Conservation (phyloP, 2,888 invertebrate species). For the Brachypterus glaber region DNA sequence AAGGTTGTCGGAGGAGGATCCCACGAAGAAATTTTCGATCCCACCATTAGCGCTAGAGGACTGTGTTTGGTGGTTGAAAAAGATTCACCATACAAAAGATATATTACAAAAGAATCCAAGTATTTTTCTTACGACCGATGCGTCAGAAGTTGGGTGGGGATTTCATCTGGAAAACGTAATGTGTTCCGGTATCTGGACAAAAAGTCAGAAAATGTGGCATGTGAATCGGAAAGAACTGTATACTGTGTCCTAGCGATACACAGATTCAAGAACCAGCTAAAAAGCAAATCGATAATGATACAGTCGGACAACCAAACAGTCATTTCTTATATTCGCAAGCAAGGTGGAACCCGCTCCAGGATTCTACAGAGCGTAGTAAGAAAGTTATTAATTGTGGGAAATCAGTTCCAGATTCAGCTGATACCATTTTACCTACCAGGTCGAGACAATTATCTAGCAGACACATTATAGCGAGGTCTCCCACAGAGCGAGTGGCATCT, state of each 20-base stretch:
- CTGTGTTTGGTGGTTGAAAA: slow-evolving; percentile 6
- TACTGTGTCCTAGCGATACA: slow-evolving; percentile 2
- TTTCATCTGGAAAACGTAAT: slow-evolving; percentile 1
- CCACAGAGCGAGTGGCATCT: no score
- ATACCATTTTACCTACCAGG: no score
- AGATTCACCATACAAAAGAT: background rate
- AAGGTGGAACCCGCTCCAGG: slow-evolving; percentile 13
- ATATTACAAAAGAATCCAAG: slow-evolving; percentile 2
- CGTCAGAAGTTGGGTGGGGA: slow-evolving; percentile 10
- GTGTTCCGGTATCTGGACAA: slow-evolving; percentile 3
- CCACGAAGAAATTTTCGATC: background rate
- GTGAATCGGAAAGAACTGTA: slow-evolving; percentile 9
- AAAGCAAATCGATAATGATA: slow-evolving; percentile 3
- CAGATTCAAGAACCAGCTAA: background rate
- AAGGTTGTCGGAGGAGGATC: background rate
- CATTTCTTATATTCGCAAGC: slow-evolving; percentile 11
- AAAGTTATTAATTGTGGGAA: slow-evolving; percentile 2
- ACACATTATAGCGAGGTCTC: no score
- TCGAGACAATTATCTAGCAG: no score
- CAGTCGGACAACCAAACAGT: slow-evolving; percentile 12
- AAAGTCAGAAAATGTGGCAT: slow-evolving; percentile 5
- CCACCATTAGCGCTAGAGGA: slow-evolving; percentile 1
- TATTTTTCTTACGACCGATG: slow-evolving; percentile 9
- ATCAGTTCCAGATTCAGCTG: slow-evolving; percentile 3
- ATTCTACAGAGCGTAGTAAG: background rate